Base-by-base conservation (phyloP, 2,113 vertebrate species). In the Tachysurus fulvidraco region DNA sequence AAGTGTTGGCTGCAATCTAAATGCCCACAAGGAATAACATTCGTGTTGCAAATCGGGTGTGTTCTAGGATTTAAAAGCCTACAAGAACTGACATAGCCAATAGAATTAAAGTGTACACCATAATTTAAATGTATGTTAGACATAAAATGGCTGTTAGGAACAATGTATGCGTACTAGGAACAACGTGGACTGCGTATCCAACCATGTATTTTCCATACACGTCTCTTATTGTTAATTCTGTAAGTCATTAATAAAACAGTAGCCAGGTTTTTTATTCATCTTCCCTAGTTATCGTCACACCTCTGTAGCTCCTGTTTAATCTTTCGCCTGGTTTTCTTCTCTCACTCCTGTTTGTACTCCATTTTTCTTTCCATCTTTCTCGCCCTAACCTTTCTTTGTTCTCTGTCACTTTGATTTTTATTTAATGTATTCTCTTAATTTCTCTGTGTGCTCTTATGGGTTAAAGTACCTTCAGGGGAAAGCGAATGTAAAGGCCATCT, bases 351-450 rank as follows among this genome's bases (percentile, higher is more conserved):
- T 54, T 74, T 69, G 17, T 25, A 55, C 65, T 73, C 25, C 41
- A 44, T 36, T 55, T 84, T 55, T 84, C 83, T 41, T 69, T 76
- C 67, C 50, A 73, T 59, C 71, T 74, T 73, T 76, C 69, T 85
- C 13, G 13, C 52, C 46, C 28, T 77, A 74, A 44, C 21, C 54
- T 87, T 74, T 82, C 67, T 73, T 57, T 57, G 50, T 71, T 86
- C 85, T 86, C 74, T 71, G 9, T 86, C 77, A 54, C 85, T 86
- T 81, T 86, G 85, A 80, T 81, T 86, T 57, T 17, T n/a, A 17
- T 85, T 85, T 85, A 78, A 85, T 85, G 84, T 78, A 85, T 85
- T 85, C 84, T 64, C 59, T 77, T 78, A 64, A 85, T 85, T 85
- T 78, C 44, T 23, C 10, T 57, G 21, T 74, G 19, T 74, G 50